phyloP scores from a whole-genome alignment of 2,113 vertebrate species.

The Odocoileus hemionus region DNA sequence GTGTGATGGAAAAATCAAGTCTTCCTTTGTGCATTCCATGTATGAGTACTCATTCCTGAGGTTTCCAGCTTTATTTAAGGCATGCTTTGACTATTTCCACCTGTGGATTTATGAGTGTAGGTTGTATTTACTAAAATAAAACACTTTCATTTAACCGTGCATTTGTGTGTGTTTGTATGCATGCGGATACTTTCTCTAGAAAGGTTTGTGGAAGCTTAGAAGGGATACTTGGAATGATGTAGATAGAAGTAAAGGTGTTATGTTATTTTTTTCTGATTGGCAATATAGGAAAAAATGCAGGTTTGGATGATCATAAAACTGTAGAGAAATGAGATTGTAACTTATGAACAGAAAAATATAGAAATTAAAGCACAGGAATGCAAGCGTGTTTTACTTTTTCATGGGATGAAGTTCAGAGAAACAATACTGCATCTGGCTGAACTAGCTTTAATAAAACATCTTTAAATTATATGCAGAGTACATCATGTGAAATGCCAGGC shows the following conservation, averaged over 20 bases:
- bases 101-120: not conserved
- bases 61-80: not conserved
- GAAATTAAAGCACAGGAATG: not conserved
- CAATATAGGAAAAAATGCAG: not conserved
- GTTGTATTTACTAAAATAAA: not conserved
- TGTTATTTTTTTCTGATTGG: not conserved
- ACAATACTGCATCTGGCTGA: not conserved
- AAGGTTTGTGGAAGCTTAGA: not conserved
- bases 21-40: not conserved
- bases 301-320: not conserved
- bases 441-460: conserved; percentile 44
- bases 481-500: not conserved
- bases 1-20: not conserved
- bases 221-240: not conserved
- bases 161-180: not conserved
- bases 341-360: not conserved
- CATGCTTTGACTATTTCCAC: not conserved
- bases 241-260: not conserved
- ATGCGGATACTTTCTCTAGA: not conserved
- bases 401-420: conserved; percentile 5
- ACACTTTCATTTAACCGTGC: not conserved
- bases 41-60: not conserved
- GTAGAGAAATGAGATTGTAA: not conserved
- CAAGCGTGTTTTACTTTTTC: conserved; percentile 13
- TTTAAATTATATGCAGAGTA: not conserved